A percentile compares a stretch with the other conserved stretches of the same genome.
These are phyloP conservation scores for Dipodomys ordii DNA, from an alignment of 2,113 vertebrate genomes.

Conservation along the genomic window DNA sequence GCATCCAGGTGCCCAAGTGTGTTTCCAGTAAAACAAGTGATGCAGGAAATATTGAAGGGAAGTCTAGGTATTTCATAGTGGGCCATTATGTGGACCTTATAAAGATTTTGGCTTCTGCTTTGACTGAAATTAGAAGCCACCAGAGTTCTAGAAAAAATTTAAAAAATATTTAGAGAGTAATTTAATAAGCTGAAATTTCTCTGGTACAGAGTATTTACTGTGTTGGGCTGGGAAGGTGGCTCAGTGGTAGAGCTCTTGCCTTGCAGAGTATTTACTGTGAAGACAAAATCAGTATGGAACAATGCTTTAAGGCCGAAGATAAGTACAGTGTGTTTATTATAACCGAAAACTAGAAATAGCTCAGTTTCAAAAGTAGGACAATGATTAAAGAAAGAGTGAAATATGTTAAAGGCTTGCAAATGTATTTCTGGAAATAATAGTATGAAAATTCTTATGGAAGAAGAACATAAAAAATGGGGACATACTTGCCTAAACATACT, in stretches of 20 bases:
- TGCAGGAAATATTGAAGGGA: neutral
- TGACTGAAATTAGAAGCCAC: neutral
- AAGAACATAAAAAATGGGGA: neutral
- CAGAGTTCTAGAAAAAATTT: neutral
- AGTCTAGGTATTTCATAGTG: neutral
- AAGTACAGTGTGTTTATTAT: neutral
- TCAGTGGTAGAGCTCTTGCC: no score
- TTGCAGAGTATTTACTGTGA: neutral
- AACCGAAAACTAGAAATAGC: constrained; percentile 7
- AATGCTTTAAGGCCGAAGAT: constrained; percentile 30
- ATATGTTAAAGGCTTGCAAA: neutral
- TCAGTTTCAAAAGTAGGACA: neutral
- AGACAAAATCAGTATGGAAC: constrained; percentile 42
- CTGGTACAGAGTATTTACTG: neutral
- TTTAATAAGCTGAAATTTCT: constrained; percentile 47
- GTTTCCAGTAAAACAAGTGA: neutral
- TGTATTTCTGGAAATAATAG: neutral
- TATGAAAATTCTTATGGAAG: neutral
- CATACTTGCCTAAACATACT: neutral
- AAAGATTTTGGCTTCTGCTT: constrained; percentile 12
- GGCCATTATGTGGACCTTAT: neutral
- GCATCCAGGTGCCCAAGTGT: neutral
- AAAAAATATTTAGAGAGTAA: neutral
- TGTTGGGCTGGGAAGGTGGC: neutral
- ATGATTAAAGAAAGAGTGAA: neutral